Base-by-base conservation (phyloP, 2,797 vertebrate species). In the Catostomus latipinnis region DNA sequence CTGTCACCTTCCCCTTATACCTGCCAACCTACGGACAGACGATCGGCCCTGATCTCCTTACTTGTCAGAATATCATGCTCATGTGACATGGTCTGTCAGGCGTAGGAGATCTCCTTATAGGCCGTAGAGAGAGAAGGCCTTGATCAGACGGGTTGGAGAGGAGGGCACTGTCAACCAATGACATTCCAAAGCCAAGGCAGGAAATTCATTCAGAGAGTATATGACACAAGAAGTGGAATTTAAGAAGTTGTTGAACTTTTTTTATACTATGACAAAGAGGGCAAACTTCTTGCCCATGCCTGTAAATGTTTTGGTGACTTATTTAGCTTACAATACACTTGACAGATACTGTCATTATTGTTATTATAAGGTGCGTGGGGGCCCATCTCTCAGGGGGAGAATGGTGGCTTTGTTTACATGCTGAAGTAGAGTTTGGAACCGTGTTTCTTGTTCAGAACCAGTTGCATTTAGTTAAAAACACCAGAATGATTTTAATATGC, bases 141-240 rank as follows among this genome's bases (percentile, higher is more conserved):
- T 94, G 93, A 95, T 95, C 93, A 94, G 87, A 86, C 87, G 84
- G 85, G 84, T 86, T 89, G 81, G 84, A 79, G 84, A 83, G 87
- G 80, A 81, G 86, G 82, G 83, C 62, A 82, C 90, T 90, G 92
- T 88, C 90, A 91, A 84, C 12, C 45, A 46, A 87, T 93, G 93
- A 94, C 92, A 93, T 88, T 86, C 80, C 45, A 74, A 81, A 87
- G 86, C 84, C 75, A 82, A 84, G 46, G 52, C 18, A n/a, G 54
- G 54, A 74, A 62, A 57, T 74, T 66, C 76, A 73, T 82, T 49
- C 46, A 48, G 67, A 83, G 34, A 68, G 82, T 69, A 81, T 67
- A 63, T 78, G 83, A 82, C 77, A 86, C 79, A 56, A 16, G 63
- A 83, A 81, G 75, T 22, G 34, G 43, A 80, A 83, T 74, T 82